phyloP scores from a whole-genome alignment of 2,113 vertebrate genomes.

The Heterotis niloticus region DNA sequence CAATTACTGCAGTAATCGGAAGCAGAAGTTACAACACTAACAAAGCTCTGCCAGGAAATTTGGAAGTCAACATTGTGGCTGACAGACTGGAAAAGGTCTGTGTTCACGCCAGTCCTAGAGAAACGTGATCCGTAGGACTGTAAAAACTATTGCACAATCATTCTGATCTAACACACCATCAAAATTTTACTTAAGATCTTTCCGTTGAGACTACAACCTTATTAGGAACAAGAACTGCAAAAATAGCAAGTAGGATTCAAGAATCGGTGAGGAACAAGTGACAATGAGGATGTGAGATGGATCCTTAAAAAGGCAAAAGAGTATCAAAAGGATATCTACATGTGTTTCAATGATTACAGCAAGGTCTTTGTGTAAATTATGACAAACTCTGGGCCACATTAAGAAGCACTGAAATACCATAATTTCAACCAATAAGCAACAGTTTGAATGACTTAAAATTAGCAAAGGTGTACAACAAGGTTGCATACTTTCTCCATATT shows the following conservation, averaged over 20 bases:
- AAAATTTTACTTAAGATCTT: neutral
- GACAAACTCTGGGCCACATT: neutral
- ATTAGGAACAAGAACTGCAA: neutral
- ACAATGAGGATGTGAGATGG: neutral
- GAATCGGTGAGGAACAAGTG: neutral
- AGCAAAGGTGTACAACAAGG: neutral
- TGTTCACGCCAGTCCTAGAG: neutral
- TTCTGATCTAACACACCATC: neutral
- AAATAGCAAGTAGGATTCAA: neutral
- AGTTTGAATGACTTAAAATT: neutral
- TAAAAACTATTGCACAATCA: neutral
- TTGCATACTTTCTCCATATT: no score
- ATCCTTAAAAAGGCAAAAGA: neutral
- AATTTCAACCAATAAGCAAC: neutral
- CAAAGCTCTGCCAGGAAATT: neutral
- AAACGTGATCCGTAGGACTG: neutral
- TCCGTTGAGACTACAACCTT: neutral
- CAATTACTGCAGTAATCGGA: neutral
- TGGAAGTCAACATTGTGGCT: neutral
- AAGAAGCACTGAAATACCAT: neutral
- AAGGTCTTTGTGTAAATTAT: constrained; percentile 1
- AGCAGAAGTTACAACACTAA: neutral
- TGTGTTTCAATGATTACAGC: neutral
- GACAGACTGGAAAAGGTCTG: neutral
- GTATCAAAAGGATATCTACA: neutral